These are phyloP conservation scores for Axea sp. DNA, from an alignment of 2,888 invertebrate genomes.

Conservation along the genomic window DNA sequence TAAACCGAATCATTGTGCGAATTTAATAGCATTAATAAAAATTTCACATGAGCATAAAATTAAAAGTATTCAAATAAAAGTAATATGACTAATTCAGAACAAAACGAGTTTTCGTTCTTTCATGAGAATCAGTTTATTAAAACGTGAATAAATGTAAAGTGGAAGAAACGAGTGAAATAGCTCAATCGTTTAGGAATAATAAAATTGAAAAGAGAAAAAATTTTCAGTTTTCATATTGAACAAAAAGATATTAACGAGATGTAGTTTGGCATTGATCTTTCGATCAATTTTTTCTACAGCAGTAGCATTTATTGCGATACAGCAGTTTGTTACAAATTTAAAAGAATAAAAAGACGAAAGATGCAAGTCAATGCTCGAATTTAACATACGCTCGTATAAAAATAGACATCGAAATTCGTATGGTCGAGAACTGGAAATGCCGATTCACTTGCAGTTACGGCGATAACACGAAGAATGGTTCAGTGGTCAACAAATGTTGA, in stretches of 20 bases:
- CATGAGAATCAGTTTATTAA: slow-evolving; percentile 6
- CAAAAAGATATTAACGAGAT: slow-evolving; percentile 11
- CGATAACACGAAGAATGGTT: slow-evolving; percentile 13
- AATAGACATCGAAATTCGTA: slow-evolving; percentile 36
- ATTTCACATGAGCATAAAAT: not conserved
- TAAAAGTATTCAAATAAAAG: slow-evolving; percentile 9
- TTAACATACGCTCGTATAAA: slow-evolving; percentile 29
- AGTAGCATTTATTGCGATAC: no score
- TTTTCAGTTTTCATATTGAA: slow-evolving; percentile 1
- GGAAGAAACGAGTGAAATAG: not conserved
- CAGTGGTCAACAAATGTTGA: slow-evolving; percentile 24
- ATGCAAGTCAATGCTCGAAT: slow-evolving; percentile 28
- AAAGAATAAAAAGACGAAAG: slow-evolving; percentile 5
- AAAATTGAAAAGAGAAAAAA: slow-evolving; percentile 4
- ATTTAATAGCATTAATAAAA: no score
- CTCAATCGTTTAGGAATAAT: slow-evolving; percentile 15
- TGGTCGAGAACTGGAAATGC: slow-evolving; percentile 43
- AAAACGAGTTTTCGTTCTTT: not conserved
- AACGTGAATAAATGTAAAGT: slow-evolving; percentile 4
- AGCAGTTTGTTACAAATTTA: slow-evolving; percentile 16
- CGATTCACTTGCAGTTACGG: slow-evolving; percentile 10
- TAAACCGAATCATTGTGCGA: no score
- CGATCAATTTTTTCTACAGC: no score
- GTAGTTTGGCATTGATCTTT: slow-evolving; percentile 16
- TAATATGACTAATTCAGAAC: not conserved